These are phyloP conservation scores for Chironomus tepperi DNA, from an alignment of 1,140 invertebrate species.

Conservation along the genomic window DNA sequence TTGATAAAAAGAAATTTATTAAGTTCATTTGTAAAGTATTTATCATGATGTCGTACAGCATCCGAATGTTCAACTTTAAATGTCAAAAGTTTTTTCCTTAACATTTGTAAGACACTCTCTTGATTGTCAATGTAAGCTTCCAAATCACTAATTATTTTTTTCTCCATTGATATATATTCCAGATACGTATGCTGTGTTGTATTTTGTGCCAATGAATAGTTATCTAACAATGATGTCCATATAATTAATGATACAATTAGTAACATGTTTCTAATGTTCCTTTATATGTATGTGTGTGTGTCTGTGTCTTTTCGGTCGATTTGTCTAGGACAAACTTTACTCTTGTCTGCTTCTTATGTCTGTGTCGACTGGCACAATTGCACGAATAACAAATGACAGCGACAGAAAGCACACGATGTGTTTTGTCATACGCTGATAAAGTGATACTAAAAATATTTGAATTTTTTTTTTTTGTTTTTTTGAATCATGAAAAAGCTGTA, in stretches of 20 bases:
- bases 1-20: conserved; percentile 18
- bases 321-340: neutral
- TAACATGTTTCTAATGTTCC: neutral
- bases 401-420: neutral
- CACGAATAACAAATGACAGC: neutral
- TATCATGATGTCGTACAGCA: neutral
- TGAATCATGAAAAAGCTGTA: conserved; percentile 7
- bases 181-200: neutral
- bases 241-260: conserved; percentile 14
- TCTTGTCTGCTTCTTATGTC: neutral
- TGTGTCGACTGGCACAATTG: neutral
- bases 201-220: neutral
- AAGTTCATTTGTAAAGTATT: neutral
- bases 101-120: conserved; percentile 13
- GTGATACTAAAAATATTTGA: neutral
- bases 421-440: neutral
- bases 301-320: neutral
- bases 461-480: no score
- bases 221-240: neutral
- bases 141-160: neutral
- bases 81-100: conserved; percentile 10
- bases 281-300: neutral
- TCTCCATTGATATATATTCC: neutral
- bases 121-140: neutral
- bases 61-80: neutral